phyloP scores from a whole-genome alignment of 2,888 invertebrate genomes.

The Agrochola circellaris region DNA sequence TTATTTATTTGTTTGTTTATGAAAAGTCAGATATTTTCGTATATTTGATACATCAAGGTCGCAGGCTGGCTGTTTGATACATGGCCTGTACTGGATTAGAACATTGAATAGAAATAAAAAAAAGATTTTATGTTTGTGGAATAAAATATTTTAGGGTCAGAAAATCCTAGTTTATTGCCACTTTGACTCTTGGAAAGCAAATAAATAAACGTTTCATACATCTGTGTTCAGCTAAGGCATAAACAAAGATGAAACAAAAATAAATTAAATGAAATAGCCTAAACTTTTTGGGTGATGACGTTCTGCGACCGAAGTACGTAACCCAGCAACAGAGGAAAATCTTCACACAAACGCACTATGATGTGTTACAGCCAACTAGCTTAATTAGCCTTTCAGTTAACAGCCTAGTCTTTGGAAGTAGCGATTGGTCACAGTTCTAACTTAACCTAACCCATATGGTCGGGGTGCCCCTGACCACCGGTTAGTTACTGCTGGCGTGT shows the following conservation, averaged over 20 bases:
- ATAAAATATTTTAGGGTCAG: conserved; percentile 21
- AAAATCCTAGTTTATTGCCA: conserved; percentile 1
- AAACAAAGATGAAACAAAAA: not conserved
- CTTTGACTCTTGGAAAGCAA: conserved; percentile 23
- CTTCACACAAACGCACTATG: not conserved
- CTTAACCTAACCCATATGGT: too few relatives aligned
- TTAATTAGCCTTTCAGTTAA: too few relatives aligned
- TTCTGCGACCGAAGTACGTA: not conserved
- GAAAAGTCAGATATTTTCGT: conserved; percentile 12
- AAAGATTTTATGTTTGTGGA: not conserved
- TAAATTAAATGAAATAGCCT: too few relatives aligned
- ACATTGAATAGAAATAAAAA: conserved; percentile 9
- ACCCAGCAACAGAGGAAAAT: not conserved
- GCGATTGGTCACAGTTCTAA: too few relatives aligned
- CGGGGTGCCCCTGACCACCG: too few relatives aligned
- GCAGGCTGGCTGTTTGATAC: not conserved
- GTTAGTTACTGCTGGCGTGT: too few relatives aligned
- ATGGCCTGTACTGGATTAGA: not conserved
- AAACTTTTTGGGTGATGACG: not conserved
- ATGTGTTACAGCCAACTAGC: too few relatives aligned
- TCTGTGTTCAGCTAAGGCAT: not conserved
- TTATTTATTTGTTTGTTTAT: conserved; percentile 27
- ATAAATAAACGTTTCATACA: conserved; percentile 6
- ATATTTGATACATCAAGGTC: not conserved
- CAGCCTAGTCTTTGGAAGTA: too few relatives aligned